Evolutionary conservation across 2,888 invertebrate species (phyloP).

Genomic region (Beris chalybata): DNA sequence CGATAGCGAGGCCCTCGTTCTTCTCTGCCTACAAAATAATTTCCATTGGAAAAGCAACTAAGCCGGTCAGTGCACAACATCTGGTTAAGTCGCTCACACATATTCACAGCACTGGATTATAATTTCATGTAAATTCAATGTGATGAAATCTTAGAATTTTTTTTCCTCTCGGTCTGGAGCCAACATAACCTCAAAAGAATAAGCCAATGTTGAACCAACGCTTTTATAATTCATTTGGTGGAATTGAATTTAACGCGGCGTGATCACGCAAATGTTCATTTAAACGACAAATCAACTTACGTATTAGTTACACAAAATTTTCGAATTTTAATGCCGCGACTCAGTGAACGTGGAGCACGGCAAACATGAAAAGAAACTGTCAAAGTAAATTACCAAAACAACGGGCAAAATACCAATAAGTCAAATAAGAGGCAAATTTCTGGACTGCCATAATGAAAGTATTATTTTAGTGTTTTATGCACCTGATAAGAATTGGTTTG

Average conservation of each 20-base stretch:
- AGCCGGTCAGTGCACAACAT: conserved; percentile 1
- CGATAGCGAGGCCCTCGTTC: no score
- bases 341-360: conserved; percentile 34
- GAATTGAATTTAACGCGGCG: no score
- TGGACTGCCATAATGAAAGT: neutral
- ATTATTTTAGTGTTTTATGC: neutral
- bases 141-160: no score
- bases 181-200: no score
- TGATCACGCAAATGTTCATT: no score
- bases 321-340: conserved; percentile 15
- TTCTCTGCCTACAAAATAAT: no score
- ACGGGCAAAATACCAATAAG: neutral
- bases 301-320: conserved; percentile 18
- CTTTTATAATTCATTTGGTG: no score
- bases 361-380: conserved; percentile 32
- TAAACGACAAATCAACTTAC: neutral
- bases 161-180: no score
- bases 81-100: neutral
- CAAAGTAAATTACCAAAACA: conserved; percentile 18
- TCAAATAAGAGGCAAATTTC: neutral
- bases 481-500: neutral
- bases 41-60: no score
- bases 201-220: no score
- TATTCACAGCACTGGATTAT: no score
- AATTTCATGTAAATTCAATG: no score